phyloP scores from a whole-genome alignment of 2,888 invertebrate genomes.

The Conomelus anceps region DNA sequence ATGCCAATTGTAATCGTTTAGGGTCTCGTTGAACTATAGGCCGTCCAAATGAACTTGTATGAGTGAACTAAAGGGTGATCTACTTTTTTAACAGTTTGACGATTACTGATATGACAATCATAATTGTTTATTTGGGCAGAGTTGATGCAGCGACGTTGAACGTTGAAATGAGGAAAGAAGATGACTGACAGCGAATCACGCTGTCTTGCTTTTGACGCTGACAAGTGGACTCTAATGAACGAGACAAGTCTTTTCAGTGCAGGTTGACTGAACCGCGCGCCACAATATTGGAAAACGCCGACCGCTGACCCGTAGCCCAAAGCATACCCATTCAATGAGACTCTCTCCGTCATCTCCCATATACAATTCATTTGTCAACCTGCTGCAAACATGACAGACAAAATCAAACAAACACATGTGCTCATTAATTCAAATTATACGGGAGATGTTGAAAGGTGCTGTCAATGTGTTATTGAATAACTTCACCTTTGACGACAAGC shows the following conservation, averaged over 20 bases:
- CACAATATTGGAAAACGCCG: not conserved
- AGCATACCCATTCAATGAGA: not conserved
- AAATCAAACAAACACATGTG: not conserved
- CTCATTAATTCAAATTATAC: not conserved
- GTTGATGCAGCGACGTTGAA: not conserved
- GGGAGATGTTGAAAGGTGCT: not conserved
- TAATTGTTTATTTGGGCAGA: not conserved
- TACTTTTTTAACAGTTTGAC: no score
- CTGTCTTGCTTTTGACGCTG: not conserved
- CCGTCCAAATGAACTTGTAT: no score
- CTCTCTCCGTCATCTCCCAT: not conserved
- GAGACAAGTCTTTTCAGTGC: not conserved
- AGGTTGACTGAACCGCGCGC: not conserved
- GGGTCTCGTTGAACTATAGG: no score
- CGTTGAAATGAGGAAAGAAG: not conserved
- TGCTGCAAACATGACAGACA: not conserved
- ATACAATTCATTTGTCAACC: not conserved
- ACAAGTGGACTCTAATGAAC: not conserved
- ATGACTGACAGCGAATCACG: not conserved
- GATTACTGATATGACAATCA: not conserved
- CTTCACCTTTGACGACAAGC: not conserved
- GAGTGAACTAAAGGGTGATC: no score
- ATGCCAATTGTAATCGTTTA: no score
- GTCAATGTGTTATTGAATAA: not conserved
- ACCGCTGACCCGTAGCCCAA: not conserved